A percentile compares a stretch with the other conserved stretches of the same genome.
These are phyloP conservation scores for Drosophila leontia DNA, from an alignment of 1,140 invertebrate species.

Conservation along the genomic window DNA sequence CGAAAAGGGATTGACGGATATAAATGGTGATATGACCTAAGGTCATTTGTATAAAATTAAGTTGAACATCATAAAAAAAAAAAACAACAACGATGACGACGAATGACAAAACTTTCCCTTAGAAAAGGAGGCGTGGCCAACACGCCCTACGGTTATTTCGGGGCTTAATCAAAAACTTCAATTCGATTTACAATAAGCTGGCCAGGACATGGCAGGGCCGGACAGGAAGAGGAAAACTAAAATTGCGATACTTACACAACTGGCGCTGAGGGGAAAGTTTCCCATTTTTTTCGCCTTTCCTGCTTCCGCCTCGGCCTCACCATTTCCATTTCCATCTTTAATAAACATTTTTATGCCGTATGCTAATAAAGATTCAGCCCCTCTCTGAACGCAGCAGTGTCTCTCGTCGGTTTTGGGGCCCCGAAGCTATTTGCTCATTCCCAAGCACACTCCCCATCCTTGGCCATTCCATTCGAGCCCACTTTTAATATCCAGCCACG, in stretches of 20 bases:
- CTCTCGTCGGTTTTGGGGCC: conserved; percentile 49
- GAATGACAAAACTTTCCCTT: conserved; percentile 42
- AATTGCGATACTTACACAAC: conserved; percentile 49
- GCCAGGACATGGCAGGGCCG: background rate
- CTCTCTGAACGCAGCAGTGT: conserved; percentile 38
- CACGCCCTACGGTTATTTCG: conserved; percentile 51
- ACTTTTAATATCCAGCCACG: conserved; percentile 80
- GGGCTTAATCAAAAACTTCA: conserved; percentile 78
- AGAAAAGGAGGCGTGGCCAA: conserved; percentile 34
- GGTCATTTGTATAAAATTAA: conserved; percentile 84
- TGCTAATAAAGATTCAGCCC: conserved; percentile 80
- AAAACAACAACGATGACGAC: conserved; percentile 16
- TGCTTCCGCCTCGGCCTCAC: conserved; percentile 36
- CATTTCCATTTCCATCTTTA: conserved; percentile 70
- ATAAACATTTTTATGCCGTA: conserved; percentile 83
- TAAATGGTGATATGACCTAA: conserved; percentile 83
- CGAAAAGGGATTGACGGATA: conserved; percentile 83
- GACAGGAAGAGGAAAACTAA: conserved; percentile 57
- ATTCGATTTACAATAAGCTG: conserved; percentile 78
- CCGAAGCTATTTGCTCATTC: conserved; percentile 43
- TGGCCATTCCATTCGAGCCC: conserved; percentile 13
- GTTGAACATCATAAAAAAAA: conserved; percentile 81
- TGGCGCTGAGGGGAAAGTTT: conserved; percentile 24
- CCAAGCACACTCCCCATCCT: conserved; percentile 11
- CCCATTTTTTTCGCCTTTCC: conserved; percentile 17